Conservation (phyloP, 2,888 invertebrate species). For the Scaptomyza parva region DNA sequence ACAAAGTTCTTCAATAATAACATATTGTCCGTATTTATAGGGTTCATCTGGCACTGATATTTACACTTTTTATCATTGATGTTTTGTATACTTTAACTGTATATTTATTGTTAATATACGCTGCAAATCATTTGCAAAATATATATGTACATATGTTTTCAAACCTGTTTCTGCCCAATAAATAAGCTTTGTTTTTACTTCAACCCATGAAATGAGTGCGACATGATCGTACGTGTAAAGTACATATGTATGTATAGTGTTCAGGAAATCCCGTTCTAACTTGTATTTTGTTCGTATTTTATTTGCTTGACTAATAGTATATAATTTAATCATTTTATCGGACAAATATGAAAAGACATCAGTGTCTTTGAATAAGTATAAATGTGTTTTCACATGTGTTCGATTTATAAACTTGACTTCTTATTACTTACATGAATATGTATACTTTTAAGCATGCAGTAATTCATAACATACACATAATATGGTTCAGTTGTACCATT, state of each 20-base stretch:
- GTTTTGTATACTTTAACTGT: neutral
- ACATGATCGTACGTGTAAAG: too few species aligned
- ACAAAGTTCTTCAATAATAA: conserved; percentile 9
- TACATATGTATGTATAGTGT: too few species aligned
- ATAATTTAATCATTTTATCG: neutral
- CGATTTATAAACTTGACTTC: neutral
- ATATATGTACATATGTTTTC: conserved; percentile 5
- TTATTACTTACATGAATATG: neutral
- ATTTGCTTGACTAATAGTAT: neutral
- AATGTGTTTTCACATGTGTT: neutral
- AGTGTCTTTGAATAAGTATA: too few species aligned
- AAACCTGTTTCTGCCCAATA: neutral
- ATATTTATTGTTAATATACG: conserved; percentile 10
- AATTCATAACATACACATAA: neutral
- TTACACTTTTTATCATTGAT: neutral
- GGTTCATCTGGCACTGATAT: neutral
- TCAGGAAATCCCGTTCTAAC: too few species aligned
- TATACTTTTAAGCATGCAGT: neutral
- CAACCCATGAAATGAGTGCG: too few species aligned
- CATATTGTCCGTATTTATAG: neutral
- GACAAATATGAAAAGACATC: too few species aligned
- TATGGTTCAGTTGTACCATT: conserved; percentile 7
- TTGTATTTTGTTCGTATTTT: neutral
- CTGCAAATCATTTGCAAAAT: neutral
- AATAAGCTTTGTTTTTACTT: neutral